These are phyloP conservation scores for Campaea margaritaria DNA, from an alignment of 2,888 invertebrate species.

Conservation along the genomic window DNA sequence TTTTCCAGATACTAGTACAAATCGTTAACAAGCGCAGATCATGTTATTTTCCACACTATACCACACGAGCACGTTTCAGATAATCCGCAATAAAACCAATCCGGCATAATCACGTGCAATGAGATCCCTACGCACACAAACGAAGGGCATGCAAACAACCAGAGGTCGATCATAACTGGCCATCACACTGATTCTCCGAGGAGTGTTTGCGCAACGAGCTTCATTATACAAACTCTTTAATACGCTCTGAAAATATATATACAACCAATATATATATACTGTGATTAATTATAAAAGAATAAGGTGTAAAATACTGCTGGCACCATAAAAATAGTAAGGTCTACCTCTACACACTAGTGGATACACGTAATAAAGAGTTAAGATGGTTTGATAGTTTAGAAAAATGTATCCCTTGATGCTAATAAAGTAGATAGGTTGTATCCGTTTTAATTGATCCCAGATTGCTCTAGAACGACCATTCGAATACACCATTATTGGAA, in stretches of 20 bases:
- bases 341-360: too few relatives aligned
- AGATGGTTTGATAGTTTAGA: too few relatives aligned
- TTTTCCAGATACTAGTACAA: too few relatives aligned
- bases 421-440: too few relatives aligned
- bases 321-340: neutral
- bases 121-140: slow-evolving; percentile 20
- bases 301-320: too few relatives aligned
- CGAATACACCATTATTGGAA: slow-evolving; percentile 20
- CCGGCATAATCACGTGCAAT: slow-evolving; percentile 21
- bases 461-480: slow-evolving; percentile 14
- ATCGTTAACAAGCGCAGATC: too few relatives aligned
- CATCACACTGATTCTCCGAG: slow-evolving; percentile 9
- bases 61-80: slow-evolving; percentile 14
- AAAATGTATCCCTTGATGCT: too few relatives aligned
- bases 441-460: neutral
- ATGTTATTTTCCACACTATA: slow-evolving; percentile 1
- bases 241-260: neutral
- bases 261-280: too few relatives aligned
- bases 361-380: too few relatives aligned
- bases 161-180: slow-evolving; percentile 12
- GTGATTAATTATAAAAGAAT: too few relatives aligned
- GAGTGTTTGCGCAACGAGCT: slow-evolving; percentile 18
- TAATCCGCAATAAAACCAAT: slow-evolving; percentile 18
- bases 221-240: neutral
- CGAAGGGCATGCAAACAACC: slow-evolving; percentile 23